These are phyloP conservation scores for Zele albiditarsus DNA, from an alignment of 2,888 invertebrate genomes.

Conservation along the genomic window DNA sequence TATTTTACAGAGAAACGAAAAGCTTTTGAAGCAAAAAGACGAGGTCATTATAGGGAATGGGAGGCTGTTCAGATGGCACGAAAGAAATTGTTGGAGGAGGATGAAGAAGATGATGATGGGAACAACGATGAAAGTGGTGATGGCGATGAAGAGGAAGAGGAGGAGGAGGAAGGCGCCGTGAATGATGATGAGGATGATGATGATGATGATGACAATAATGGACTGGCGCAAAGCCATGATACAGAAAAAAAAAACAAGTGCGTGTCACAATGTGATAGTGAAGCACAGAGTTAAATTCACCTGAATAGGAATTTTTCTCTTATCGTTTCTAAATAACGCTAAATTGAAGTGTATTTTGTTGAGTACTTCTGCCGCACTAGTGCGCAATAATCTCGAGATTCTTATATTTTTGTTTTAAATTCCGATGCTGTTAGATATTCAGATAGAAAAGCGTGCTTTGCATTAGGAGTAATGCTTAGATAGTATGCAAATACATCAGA, in stretches of 20 bases:
- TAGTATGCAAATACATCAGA: neutral
- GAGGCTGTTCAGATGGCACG: conserved; percentile 94
- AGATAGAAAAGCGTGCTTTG: neutral
- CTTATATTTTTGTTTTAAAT: neutral
- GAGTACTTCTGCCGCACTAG: neutral
- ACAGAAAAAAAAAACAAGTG: conserved; percentile 64
- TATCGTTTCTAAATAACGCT: neutral
- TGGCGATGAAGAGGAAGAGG: conserved; percentile 53
- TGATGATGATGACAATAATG: conserved; percentile 43
- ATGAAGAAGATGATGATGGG: conserved; percentile 83
- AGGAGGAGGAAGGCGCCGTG: conserved; percentile 45
- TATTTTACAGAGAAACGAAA: conserved; percentile 77
- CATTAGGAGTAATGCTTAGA: neutral
- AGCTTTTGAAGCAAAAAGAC: conserved; percentile 93
- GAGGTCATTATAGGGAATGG: conserved; percentile 98
- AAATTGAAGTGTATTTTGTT: neutral
- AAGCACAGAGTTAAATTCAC: conserved; percentile 57
- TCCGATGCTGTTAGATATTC: neutral
- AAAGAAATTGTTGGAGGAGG: conserved; percentile 92
- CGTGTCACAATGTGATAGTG: conserved; percentile 68
- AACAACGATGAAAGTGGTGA: conserved; percentile 56
- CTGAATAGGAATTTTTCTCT: conserved; percentile 42
- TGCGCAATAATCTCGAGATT: too few species aligned
- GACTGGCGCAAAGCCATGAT: conserved; percentile 49
- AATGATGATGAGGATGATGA: conserved; percentile 48